A percentile compares a stretch with the other conserved stretches of the same genome.
phyloP scores from a whole-genome alignment of 37 sponge, comb jelly and placozoan species.

The Mnemiopsis leidyi region DNA sequence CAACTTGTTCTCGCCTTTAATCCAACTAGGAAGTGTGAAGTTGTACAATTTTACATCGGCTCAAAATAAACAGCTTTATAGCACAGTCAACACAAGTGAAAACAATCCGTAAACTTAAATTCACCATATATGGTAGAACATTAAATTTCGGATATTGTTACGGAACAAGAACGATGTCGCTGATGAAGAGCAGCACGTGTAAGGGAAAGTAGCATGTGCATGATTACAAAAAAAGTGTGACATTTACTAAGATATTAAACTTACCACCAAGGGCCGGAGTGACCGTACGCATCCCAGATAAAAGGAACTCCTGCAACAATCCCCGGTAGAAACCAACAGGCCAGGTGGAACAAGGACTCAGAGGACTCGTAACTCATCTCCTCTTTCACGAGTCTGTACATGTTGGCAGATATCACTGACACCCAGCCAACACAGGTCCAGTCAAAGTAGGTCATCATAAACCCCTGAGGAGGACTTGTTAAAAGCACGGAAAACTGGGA shows the following conservation, averaged over 20 bases:
- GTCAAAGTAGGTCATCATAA: constrained; percentile 58
- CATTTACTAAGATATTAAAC: too few species aligned
- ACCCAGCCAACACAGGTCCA: constrained; percentile 60
- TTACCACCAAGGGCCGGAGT: constrained; percentile 72
- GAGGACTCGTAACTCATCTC: constrained; percentile 49
- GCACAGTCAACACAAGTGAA: too few species aligned
- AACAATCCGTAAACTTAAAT: too few species aligned
- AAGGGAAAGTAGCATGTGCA: too few species aligned
- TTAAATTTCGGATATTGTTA: too few species aligned
- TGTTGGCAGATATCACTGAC: constrained; percentile 28
- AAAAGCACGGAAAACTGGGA: too few species aligned
- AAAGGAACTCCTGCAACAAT: constrained; percentile 71
- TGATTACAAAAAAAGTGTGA: too few species aligned
- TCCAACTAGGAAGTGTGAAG: constrained; percentile 72
- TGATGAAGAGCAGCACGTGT: too few species aligned
- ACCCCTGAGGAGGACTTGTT: constrained; percentile 22
- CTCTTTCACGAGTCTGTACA: constrained; percentile 19
- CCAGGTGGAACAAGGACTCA: constrained; percentile 22
- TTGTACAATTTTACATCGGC: too few species aligned
- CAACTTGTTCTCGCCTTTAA: constrained; percentile 30
- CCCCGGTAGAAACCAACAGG: constrained; percentile 49
- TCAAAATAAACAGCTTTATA: too few species aligned
- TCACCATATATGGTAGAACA: too few species aligned
- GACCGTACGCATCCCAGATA: constrained; percentile 67
- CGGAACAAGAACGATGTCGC: too few species aligned